Base-by-base conservation (phyloP, 1,140 invertebrate species). In the Eupristina koningsbergeri region DNA sequence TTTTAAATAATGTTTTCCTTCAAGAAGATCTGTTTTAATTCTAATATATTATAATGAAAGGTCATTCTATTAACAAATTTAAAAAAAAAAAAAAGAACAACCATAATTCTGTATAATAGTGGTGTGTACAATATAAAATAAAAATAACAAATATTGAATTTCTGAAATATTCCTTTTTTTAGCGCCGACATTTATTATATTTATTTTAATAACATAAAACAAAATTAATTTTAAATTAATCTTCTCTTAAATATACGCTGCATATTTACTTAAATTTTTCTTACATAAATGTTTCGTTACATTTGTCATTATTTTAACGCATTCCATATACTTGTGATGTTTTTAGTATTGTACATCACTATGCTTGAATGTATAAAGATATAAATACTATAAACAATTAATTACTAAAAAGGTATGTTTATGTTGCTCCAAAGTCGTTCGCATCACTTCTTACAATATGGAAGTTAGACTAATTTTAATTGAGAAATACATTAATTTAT, bases 361-460 rank as follows among this genome's bases (percentile, higher is more conserved):
- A 87, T 84, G 80, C 80, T 77, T 86, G 84, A 63, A 81, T 73
- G 85, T 89, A 87, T 87, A 85, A 86, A 84, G 87, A 86, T 89
- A 88, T 89, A 89, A 88, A 89, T 88, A 89, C 85, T 88, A 88
- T 77, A 64, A 86, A 86, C 75, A 86, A 86, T 74, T 89, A 88
- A 83, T 86, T 53, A 58, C 85, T 89, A 85, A 47, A n/a, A n/a
- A 83, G 50, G 74, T 78, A 78, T 73, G 64, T 69, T 79, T 36
- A 45, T 45, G 29, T 71, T 45, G 74, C 78, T 61, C 50, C 80
- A 64, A 75, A 78, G 58, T 45, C 50, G 61, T 50, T 79, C 76
- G 76, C 63, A 64, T 61, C 69, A 13, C 36, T 26, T n/a, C 50
- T 47, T 34, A 22, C 50, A 75, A 75, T 36, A 50, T 29, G 26